Evolutionary conservation across 2,888 invertebrate species (phyloP).

Genomic region (Cryptus viduatorius): DNA sequence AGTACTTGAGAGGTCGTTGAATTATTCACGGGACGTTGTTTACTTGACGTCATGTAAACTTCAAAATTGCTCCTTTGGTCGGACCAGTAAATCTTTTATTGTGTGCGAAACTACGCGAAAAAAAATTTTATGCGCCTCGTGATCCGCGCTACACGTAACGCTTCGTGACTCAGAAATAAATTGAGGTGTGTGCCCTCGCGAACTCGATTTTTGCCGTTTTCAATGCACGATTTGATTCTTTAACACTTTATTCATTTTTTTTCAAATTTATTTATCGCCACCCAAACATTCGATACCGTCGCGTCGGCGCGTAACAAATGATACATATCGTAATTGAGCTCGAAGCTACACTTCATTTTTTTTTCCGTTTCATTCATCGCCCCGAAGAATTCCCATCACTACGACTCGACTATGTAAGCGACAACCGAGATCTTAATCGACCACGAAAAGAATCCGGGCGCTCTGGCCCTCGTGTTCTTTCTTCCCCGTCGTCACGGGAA

Average conservation of each 20-base stretch:
- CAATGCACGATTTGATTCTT: neutral
- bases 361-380: neutral
- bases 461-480: neutral
- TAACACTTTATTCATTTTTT: neutral
- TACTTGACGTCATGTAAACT: neutral
- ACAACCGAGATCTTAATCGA: slow-evolving; percentile 2
- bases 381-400: neutral
- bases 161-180: neutral
- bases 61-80: neutral
- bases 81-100: neutral
- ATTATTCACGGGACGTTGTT: neutral
- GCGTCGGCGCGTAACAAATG: neutral
- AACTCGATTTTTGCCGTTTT: neutral
- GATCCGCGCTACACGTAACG: neutral
- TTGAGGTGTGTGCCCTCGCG: neutral
- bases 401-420: neutral
- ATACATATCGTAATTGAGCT: neutral
- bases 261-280: neutral
- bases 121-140: neutral
- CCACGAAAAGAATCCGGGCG: neutral
- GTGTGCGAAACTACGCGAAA: neutral
- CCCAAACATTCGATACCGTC: neutral
- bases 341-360: neutral
- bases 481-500: neutral
- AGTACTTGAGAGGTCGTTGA: neutral